A percentile compares a stretch with the other conserved stretches of the same genome.
phyloP scores from a whole-genome alignment of 2,797 vertebrate species.

The Hemibagrus guttatus region DNA sequence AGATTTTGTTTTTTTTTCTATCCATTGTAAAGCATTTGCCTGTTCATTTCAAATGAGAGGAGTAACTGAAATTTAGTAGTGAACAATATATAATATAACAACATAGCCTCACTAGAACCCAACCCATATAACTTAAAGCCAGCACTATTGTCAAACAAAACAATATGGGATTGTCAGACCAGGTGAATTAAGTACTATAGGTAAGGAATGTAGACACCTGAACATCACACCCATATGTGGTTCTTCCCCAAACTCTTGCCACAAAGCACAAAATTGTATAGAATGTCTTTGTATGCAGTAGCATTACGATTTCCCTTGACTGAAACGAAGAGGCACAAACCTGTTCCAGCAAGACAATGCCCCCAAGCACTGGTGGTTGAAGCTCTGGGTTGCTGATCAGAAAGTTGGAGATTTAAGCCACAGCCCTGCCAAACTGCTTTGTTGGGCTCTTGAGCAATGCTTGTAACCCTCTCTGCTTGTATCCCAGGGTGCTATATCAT shows the following conservation, averaged over 20 bases:
- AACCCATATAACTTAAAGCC: neutral
- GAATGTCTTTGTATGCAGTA: neutral
- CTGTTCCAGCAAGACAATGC: slow-evolving; percentile 1
- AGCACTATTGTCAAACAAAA: neutral
- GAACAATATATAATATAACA: neutral
- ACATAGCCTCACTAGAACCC: neutral
- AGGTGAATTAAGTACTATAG: neutral
- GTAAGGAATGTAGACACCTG: neutral
- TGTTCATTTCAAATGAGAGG: neutral
- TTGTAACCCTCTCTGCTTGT: too few relatives aligned
- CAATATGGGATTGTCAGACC: slow-evolving; percentile 8
- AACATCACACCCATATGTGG: neutral
- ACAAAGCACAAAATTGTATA: neutral
- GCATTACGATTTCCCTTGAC: neutral
- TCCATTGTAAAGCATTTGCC: neutral
- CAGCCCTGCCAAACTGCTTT: too few relatives aligned
- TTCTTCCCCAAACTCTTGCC: neutral
- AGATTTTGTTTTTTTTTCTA: slow-evolving; percentile 11
- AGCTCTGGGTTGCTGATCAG: too few relatives aligned
- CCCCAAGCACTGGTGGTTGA: neutral
- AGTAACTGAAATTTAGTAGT: neutral
- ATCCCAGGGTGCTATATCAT: too few relatives aligned
- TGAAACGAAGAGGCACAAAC: neutral
- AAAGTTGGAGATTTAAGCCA: neutral
- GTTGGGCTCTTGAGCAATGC: too few relatives aligned